phyloP scores from a whole-genome alignment of 1,140 invertebrate species.

The Atta colombica region DNA sequence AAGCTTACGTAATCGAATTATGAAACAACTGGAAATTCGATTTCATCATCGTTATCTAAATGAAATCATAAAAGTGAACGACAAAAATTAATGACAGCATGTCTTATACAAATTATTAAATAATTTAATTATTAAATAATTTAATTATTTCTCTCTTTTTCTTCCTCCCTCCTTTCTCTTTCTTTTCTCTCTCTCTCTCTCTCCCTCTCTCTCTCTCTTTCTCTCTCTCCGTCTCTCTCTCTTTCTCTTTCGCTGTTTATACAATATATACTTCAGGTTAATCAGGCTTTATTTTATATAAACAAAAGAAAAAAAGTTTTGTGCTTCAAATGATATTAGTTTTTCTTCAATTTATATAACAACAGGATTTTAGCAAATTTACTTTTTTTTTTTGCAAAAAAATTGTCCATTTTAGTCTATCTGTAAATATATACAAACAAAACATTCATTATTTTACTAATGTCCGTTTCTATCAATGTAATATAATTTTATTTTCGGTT shows the following conservation, averaged over 20 bases:
- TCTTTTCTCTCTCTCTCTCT: neutral
- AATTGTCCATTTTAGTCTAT: neutral
- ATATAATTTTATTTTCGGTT: no score
- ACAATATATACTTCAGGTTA: neutral
- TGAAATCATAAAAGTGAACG: constrained; percentile 19
- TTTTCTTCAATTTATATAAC: neutral
- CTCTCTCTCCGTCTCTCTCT: neutral
- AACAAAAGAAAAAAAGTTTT: neutral
- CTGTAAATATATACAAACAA: neutral
- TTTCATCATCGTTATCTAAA: neutral
- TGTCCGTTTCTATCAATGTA: no score
- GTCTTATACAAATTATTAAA: constrained; percentile 25
- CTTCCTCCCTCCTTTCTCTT: neutral
- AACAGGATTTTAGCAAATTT: neutral
- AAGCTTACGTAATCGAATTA: constrained; percentile 56
- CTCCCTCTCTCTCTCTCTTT: neutral
- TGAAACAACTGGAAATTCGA: constrained; percentile 31
- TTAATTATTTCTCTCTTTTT: neutral
- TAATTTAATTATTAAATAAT: constrained; percentile 25
- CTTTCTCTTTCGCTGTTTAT: neutral
- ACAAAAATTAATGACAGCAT: constrained; percentile 24
- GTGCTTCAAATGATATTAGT: neutral
- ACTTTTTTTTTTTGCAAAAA: neutral
- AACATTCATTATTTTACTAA: neutral
- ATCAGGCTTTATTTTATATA: constrained; percentile 11